These are phyloP conservation scores for Tromatobia lineatoria DNA, from an alignment of 2,888 invertebrate species.

Conservation along the genomic window DNA sequence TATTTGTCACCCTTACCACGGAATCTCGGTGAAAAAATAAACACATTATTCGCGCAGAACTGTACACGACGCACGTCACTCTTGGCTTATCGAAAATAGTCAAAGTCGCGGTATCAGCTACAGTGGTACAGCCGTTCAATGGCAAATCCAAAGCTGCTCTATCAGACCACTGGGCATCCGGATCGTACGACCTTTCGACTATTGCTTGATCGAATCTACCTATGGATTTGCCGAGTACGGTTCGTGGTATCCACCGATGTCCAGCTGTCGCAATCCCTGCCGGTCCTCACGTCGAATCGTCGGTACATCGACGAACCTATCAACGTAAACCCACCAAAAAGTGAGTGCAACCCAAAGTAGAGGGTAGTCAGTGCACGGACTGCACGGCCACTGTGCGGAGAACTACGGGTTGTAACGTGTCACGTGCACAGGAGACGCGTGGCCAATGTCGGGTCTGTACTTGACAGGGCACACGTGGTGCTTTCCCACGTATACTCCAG, in stretches of 20 bases:
- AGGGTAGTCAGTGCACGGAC: conserved; percentile 30
- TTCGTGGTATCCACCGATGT: background rate
- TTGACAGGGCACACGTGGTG: conserved; percentile 79
- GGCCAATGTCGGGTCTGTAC: conserved; percentile 73
- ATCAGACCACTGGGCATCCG: conserved; percentile 10
- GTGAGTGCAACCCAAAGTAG: conserved; percentile 38
- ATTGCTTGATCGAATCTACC: conserved; percentile 60
- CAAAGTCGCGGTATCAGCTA: conserved; percentile 22
- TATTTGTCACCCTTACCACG: conserved; percentile 46
- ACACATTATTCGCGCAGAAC: conserved; percentile 51
- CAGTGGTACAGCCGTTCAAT: conserved; percentile 36
- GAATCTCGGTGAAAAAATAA: conserved; percentile 41
- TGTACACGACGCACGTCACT: conserved; percentile 55
- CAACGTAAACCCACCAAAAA: conserved; percentile 46
- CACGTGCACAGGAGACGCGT: conserved; percentile 76
- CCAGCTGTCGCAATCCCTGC: conserved; percentile 45
- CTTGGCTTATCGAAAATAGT: conserved; percentile 32
- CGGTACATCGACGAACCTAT: conserved; percentile 54
- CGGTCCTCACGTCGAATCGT: conserved; percentile 28
- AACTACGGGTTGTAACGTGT: conserved; percentile 73
- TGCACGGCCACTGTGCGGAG: conserved; percentile 8
- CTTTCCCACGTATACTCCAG: conserved; percentile 74
- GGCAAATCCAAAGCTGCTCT: conserved; percentile 44
- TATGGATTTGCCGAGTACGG: background rate
- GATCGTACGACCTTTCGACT: conserved; percentile 64